Evolutionary conservation across 2,113 vertebrate genomes (phyloP).

Genomic region (Bufo gargarizans): DNA sequence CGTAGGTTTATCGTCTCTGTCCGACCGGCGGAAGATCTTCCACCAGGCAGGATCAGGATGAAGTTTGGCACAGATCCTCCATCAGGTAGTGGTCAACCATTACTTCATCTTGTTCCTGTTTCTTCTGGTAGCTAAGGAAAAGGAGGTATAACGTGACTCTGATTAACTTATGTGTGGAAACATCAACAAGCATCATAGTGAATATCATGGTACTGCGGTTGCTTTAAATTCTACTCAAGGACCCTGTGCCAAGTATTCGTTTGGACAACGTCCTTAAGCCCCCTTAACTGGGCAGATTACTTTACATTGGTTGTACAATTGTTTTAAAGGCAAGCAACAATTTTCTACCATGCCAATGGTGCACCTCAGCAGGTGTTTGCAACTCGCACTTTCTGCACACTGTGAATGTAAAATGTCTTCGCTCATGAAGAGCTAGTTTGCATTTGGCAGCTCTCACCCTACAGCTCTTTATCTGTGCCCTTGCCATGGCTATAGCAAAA

Average conservation of each 20-base stretch:
- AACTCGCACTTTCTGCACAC: background rate
- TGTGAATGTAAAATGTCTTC: conserved; percentile 3
- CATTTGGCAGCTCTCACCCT: background rate
- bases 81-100: conserved; percentile 52
- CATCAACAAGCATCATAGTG: background rate
- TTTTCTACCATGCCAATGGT: background rate
- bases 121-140: conserved; percentile 47
- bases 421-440: background rate
- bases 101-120: conserved; percentile 52
- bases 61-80: background rate
- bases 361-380: background rate
- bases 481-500: background rate
- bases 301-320: background rate
- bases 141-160: background rate
- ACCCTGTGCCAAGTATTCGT: background rate
- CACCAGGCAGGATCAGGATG: conserved; percentile 46
- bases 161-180: background rate
- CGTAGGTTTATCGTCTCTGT: conserved; percentile 62
- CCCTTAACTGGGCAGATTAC: background rate
- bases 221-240: background rate
- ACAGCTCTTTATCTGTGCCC: background rate
- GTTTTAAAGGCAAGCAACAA: background rate
- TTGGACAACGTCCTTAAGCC: background rate
- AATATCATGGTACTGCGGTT: background rate
- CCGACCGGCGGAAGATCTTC: conserved; percentile 61